phyloP scores from a whole-genome alignment of 1,140 invertebrate genomes.

The Brachionus manjavacas region DNA sequence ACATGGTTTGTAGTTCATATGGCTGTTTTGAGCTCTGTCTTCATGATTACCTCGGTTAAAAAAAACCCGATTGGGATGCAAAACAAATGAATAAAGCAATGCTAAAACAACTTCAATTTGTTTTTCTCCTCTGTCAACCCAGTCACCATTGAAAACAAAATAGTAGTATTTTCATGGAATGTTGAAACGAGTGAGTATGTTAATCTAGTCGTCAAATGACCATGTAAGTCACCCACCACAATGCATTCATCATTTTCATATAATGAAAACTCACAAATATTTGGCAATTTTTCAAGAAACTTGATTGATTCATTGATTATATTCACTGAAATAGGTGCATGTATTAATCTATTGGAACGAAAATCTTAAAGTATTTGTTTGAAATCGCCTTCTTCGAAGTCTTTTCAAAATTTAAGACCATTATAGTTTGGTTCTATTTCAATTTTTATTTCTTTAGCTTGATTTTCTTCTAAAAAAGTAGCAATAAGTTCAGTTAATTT shows the following conservation, averaged over 20 bases:
- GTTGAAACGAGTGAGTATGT: conserved; percentile 11
- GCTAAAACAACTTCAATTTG: conserved; percentile 22
- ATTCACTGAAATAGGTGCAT: not conserved
- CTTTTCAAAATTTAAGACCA: conserved; percentile 18
- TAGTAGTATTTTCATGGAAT: conserved; percentile 16
- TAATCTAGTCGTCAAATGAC: conserved; percentile 20
- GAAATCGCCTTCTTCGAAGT: conserved; percentile 25
- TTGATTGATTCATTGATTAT: not conserved
- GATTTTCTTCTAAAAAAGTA: conserved; percentile 29
- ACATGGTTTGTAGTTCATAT: conserved; percentile 16
- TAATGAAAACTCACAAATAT: conserved; percentile 1
- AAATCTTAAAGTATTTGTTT: conserved; percentile 19
- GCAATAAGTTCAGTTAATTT: not conserved
- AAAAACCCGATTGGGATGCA: conserved; percentile 29
- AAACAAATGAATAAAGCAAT: not conserved
- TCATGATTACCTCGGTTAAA: conserved; percentile 42
- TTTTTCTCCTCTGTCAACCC: conserved; percentile 38
- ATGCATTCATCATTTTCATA: conserved; percentile 37
- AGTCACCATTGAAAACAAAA: conserved; percentile 43
- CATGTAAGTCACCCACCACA: conserved; percentile 46
- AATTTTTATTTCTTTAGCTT: conserved; percentile 23
- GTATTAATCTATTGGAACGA: not conserved
- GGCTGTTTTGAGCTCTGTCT: conserved; percentile 22
- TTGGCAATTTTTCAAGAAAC: not conserved
- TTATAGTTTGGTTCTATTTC: conserved; percentile 21